phyloP scores from a whole-genome alignment of 2,113 vertebrate genomes.

The Grammomys dolichurus region DNA sequence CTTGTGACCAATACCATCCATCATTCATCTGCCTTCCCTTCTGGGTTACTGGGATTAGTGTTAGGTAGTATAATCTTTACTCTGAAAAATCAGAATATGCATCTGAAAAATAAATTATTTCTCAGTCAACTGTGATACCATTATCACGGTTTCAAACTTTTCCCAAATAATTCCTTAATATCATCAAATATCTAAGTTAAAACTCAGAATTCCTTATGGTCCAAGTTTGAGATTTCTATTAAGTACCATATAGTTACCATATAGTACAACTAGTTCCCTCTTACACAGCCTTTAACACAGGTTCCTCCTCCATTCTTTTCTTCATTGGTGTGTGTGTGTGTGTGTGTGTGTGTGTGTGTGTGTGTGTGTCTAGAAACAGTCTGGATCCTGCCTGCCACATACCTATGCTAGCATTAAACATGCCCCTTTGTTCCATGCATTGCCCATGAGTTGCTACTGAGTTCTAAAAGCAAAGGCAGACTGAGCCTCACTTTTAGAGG shows the following conservation, averaged over 20 bases:
- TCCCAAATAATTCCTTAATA: constrained; percentile 19
- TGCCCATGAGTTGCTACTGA: background rate
- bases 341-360: too few relatives aligned
- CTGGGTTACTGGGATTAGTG: constrained; percentile 36
- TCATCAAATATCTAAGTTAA: constrained; percentile 30
- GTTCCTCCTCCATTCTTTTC: background rate
- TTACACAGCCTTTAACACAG: background rate
- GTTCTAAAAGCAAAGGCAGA: constrained; percentile 33
- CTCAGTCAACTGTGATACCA: constrained; percentile 15
- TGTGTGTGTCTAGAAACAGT: background rate
- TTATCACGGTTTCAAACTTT: constrained; percentile 36
- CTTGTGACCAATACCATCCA: background rate
- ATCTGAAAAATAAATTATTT: constrained; percentile 30
- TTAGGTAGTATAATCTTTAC: constrained; percentile 29
- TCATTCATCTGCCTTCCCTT: background rate
- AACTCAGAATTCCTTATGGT: background rate
- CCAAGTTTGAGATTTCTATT: constrained; percentile 14
- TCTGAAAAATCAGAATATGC: constrained; percentile 4
- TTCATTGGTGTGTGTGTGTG: background rate
- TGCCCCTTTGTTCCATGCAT: background rate
- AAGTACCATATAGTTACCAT: background rate
- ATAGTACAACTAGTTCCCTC: background rate
- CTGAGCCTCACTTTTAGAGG: background rate
- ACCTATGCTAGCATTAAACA: background rate
- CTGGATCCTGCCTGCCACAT: background rate